Evolutionary conservation across 2,888 invertebrate genomes (phyloP).

Genomic region (Agrotis ipsilon): DNA sequence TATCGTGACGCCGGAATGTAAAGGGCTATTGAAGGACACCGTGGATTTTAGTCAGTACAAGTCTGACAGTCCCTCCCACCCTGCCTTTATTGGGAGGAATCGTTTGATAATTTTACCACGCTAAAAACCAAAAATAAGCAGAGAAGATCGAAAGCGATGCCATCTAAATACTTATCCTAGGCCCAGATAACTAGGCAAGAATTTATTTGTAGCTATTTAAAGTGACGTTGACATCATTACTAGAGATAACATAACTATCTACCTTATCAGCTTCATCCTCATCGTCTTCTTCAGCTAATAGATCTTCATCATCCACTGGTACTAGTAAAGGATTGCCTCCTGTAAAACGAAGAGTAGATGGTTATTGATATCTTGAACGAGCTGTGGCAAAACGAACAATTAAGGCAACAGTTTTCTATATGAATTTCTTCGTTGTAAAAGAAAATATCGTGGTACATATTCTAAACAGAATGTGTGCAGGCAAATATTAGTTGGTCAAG

Average conservation of each 20-base stretch:
- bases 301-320: slow-evolving; percentile 92
- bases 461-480: background rate
- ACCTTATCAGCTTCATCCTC: slow-evolving; percentile 98
- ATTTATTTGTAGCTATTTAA: slow-evolving; percentile 1
- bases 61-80: too few relatives aligned
- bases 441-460: background rate
- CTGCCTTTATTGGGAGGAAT: too few relatives aligned
- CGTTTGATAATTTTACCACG: too few relatives aligned
- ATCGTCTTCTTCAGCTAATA: slow-evolving; percentile 94
- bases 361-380: background rate
- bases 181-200: too few relatives aligned
- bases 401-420: background rate
- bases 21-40: too few relatives aligned
- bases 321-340: slow-evolving; percentile 86
- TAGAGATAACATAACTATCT: slow-evolving; percentile 26
- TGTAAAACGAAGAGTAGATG: slow-evolving; percentile 64
- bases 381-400: background rate
- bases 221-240: slow-evolving; percentile 29
- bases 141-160: too few relatives aligned
- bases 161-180: too few relatives aligned
- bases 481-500: background rate
- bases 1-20: too few relatives aligned
- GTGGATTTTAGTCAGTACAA: too few relatives aligned
- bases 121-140: too few relatives aligned
- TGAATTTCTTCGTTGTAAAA: background rate